Conservation (phyloP, 2,113 vertebrate genomes). For the Lates calcarifer region DNA sequence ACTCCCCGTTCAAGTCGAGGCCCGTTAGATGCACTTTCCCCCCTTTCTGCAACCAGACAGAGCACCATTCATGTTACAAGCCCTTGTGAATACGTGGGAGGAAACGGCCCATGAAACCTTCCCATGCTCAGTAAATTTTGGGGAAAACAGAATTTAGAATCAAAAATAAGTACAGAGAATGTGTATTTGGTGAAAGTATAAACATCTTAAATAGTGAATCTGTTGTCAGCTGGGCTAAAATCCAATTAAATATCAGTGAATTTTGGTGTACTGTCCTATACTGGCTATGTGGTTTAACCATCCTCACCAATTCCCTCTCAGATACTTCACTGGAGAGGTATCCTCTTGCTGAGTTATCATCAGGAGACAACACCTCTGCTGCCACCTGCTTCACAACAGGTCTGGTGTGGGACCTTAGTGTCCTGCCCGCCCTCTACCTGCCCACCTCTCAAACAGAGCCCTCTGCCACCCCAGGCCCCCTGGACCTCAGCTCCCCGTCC, state of each 20-base stretch:
- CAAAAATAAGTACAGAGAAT: not conserved
- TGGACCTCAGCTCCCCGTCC: constrained; percentile 91
- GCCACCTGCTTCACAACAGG: constrained; percentile 88
- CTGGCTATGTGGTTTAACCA: constrained; percentile 1
- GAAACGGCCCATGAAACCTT: constrained; percentile 74
- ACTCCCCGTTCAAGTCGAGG: constrained; percentile 67
- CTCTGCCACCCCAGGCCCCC: constrained; percentile 79
- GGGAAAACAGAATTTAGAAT: constrained; percentile 10
- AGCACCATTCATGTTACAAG: constrained; percentile 83
- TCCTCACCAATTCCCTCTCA: constrained; percentile 42
- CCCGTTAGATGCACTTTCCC: constrained; percentile 77
- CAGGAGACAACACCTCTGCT: constrained; percentile 66
- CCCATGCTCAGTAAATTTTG: constrained; percentile 52
- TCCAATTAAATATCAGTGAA: not conserved
- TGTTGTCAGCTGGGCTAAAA: not conserved
- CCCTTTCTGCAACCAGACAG: constrained; percentile 75
- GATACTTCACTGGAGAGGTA: constrained; percentile 88
- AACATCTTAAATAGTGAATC: not conserved
- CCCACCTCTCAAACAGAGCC: constrained; percentile 79
- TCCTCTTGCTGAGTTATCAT: constrained; percentile 82
- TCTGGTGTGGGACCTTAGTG: constrained; percentile 92
- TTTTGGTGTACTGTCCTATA: constrained; percentile 36
- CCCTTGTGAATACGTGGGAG: constrained; percentile 83
- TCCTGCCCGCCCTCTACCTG: constrained; percentile 87
- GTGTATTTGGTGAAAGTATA: not conserved